Conservation (phyloP, 2,888 invertebrate species). For the Malthinus seriepunctatus region DNA sequence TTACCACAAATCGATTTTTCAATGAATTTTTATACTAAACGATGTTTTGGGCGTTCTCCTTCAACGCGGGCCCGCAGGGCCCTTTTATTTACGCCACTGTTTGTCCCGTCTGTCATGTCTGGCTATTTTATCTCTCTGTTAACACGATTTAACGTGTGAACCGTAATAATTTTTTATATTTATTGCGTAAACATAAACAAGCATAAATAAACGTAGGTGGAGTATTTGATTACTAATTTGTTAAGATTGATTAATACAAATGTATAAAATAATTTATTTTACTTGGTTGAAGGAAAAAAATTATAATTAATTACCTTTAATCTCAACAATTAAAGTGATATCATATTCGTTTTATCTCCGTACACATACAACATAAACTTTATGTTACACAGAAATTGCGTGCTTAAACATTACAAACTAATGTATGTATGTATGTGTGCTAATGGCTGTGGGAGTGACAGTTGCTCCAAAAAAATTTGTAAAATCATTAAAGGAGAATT, state of each 20-base stretch:
- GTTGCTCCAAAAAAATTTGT: too few relatives aligned
- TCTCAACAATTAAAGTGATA: slow-evolving; percentile 4
- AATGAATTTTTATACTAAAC: too few relatives aligned
- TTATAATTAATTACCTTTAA: slow-evolving; percentile 2
- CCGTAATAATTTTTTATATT: not conserved
- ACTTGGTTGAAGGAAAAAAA: not conserved
- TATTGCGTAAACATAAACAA: not conserved
- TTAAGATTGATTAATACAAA: slow-evolving; percentile 17
- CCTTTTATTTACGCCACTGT: too few relatives aligned
- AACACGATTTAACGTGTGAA: too few relatives aligned
- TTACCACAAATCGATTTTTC: too few relatives aligned
- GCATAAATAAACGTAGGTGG: slow-evolving; percentile 10
- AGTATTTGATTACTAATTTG: slow-evolving; percentile 15
- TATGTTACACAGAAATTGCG: not conserved
- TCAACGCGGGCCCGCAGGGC: too few relatives aligned
- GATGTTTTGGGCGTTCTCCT: too few relatives aligned
- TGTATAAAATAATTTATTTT: slow-evolving; percentile 12
- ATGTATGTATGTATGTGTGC: not conserved
- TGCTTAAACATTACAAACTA: too few relatives aligned
- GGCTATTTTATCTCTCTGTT: too few relatives aligned
- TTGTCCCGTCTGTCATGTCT: too few relatives aligned
- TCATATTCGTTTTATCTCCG: too few relatives aligned
- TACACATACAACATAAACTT: not conserved
- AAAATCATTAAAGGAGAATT: too few relatives aligned
- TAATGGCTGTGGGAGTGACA: slow-evolving; percentile 11